phyloP scores from a whole-genome alignment of 2,113 vertebrate species.

The Oreochromis aureus region DNA sequence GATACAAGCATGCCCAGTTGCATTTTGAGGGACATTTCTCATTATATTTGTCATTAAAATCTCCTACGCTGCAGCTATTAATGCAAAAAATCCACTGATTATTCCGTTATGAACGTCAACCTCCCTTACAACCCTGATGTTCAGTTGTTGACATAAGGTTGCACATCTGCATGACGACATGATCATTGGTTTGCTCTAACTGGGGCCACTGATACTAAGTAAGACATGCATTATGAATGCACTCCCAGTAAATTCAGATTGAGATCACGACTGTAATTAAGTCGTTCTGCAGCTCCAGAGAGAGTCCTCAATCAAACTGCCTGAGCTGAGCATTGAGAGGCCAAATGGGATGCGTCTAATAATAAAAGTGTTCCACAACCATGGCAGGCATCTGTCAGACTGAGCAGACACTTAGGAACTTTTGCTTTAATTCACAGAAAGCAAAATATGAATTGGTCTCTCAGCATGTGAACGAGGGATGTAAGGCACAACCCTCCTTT shows the following conservation, averaged over 20 bases:
- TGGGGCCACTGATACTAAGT: not conserved
- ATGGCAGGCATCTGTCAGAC: not conserved
- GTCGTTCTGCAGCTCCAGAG: slow-evolving; percentile 22
- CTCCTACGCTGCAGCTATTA: not conserved
- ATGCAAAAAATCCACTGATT: not conserved
- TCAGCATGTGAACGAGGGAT: not conserved
- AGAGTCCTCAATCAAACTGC: slow-evolving; percentile 51
- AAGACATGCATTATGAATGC: slow-evolving; percentile 47
- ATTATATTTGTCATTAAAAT: not conserved
- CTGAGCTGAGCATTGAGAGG: slow-evolving; percentile 21
- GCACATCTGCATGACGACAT: not conserved
- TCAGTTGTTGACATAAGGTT: not conserved
- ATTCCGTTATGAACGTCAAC: not conserved
- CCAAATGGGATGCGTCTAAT: slow-evolving; percentile 43
- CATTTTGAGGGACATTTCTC: not conserved
- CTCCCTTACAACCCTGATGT: not conserved
- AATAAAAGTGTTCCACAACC: slow-evolving; percentile 20
- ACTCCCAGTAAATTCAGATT: slow-evolving; percentile 32
- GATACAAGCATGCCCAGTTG: not conserved
- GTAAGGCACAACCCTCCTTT: not conserved
- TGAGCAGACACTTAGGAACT: not conserved
- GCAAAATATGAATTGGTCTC: not conserved
- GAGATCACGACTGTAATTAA: slow-evolving; percentile 51
- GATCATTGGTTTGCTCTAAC: slow-evolving; percentile 8
- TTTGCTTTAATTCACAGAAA: not conserved